Evolutionary conservation across 2,113 vertebrate species (phyloP).

Genomic region (Anolis carolinensis): DNA sequence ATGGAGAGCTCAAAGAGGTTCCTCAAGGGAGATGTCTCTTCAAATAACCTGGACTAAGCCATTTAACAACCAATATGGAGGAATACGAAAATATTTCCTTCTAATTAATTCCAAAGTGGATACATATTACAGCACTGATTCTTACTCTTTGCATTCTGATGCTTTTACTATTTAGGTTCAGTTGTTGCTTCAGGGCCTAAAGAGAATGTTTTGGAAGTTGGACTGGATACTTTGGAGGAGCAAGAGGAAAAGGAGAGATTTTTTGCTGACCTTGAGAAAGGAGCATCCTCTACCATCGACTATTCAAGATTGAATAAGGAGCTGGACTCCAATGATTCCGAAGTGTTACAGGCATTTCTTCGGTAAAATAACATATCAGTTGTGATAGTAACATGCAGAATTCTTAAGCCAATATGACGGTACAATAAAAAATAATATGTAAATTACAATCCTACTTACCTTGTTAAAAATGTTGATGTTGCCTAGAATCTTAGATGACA

Average conservation of each 20-base stretch:
- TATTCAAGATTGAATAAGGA: constrained; percentile 87
- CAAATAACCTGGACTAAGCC: no score
- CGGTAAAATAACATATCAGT: constrained; percentile 65
- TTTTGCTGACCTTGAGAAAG: constrained; percentile 84
- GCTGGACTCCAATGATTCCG: constrained; percentile 80
- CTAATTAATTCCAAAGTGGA: not conserved
- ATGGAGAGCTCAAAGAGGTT: no score
- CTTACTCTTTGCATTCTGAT: constrained; percentile 24
- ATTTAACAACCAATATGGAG: no score
- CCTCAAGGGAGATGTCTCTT: no score
- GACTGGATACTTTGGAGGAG: constrained; percentile 88
- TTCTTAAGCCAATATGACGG: not conserved
- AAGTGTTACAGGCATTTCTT: constrained; percentile 56
- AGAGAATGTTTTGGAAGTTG: constrained; percentile 60
- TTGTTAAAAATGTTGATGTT: not conserved
- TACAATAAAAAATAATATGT: not conserved
- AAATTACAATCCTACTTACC: not conserved
- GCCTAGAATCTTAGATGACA: not conserved
- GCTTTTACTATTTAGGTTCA: constrained; percentile 70
- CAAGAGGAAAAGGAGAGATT: constrained; percentile 89
- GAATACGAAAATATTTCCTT: not conserved
- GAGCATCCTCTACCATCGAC: constrained; percentile 82
- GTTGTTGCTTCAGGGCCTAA: constrained; percentile 70
- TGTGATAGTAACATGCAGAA: not conserved
- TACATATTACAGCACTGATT: not conserved